Conservation (phyloP, 2,888 invertebrate genomes). For the Resseliella maxima region DNA sequence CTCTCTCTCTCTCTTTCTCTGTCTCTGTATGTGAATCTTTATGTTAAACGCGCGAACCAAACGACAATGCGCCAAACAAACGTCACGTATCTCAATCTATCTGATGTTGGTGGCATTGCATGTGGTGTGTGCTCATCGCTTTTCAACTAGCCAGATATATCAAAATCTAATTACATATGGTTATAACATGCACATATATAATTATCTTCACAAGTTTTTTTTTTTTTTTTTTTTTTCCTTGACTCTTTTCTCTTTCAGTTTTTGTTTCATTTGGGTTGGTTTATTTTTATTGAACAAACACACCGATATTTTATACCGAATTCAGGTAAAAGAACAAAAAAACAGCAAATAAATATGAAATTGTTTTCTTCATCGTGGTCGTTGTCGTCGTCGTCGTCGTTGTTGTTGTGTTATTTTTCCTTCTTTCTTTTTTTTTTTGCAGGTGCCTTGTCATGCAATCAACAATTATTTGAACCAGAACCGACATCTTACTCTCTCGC, state of each 20-base stretch:
- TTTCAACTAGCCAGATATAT: constrained; percentile 53
- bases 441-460: constrained; percentile 39
- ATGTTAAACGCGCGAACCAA: neutral
- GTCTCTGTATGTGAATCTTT: neutral
- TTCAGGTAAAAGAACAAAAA: neutral
- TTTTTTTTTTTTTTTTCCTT: neutral
- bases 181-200: constrained; percentile 51
- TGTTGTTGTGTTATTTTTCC: too few species aligned
- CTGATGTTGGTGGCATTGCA: constrained; percentile 53
- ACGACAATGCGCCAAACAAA: neutral
- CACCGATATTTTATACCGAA: constrained; percentile 39
- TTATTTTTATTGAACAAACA: constrained; percentile 41
- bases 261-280: constrained; percentile 24
- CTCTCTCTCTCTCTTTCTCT: neutral
- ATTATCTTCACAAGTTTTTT: constrained; percentile 38
- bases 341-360: constrained; percentile 42
- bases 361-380: too few species aligned
- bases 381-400: too few species aligned
- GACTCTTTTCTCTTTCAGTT: neutral
- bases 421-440: constrained; percentile 1
- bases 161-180: constrained; percentile 51
- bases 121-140: constrained; percentile 51
- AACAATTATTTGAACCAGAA: constrained; percentile 20
- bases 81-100: constrained; percentile 32
- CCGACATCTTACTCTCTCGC: neutral